Conservation (phyloP, 2,888 invertebrate genomes). For the Watsonalla cultraria region DNA sequence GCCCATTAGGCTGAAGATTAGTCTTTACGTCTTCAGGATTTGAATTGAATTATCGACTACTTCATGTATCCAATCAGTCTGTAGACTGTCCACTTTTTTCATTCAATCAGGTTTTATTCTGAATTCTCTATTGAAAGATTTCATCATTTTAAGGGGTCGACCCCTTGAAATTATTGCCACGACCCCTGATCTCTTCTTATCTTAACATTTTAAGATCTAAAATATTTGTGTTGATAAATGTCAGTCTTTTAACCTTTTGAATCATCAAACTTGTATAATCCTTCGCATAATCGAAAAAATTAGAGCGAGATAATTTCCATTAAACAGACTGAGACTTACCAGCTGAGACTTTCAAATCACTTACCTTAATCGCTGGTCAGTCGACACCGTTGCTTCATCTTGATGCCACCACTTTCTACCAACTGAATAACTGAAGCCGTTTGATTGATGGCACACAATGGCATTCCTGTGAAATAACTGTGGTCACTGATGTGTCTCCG, state of each 20-base stretch:
- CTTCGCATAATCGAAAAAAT: neutral
- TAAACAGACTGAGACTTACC: neutral
- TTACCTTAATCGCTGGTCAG: neutral
- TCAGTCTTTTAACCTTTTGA: neutral
- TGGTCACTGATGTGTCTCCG: constrained; percentile 20
- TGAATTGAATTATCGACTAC: no score
- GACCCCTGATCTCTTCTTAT: no score
- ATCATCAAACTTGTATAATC: neutral
- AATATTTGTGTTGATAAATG: no score
- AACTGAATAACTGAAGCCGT: constrained; percentile 28
- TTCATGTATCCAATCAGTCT: no score
- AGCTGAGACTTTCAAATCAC: neutral
- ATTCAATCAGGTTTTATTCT: no score
- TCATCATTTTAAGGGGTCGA: no score
- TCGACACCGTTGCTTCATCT: neutral
- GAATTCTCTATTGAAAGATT: no score
- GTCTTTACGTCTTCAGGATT: no score
- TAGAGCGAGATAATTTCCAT: neutral
- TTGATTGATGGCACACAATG: constrained; percentile 37
- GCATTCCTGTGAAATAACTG: constrained; percentile 40
- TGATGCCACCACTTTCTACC: constrained; percentile 10
- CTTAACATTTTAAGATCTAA: no score
- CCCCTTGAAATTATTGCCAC: no score
- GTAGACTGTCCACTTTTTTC: no score
- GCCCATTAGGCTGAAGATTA: no score